Base-by-base conservation (phyloP, 2,888 invertebrate genomes). In the Acleris holmiana region DNA sequence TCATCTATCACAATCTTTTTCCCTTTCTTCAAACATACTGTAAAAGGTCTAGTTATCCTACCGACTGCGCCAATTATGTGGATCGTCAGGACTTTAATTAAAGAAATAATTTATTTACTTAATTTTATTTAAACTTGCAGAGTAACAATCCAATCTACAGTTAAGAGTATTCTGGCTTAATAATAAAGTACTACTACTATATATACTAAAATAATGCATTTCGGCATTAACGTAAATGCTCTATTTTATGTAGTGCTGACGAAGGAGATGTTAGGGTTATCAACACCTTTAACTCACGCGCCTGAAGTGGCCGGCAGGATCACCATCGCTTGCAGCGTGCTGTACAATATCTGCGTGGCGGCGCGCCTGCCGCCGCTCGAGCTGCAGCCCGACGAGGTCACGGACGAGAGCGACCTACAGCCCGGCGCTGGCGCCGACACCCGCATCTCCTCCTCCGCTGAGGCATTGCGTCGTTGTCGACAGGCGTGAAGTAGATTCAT, bases 11-110 rank as follows among this genome's bases (percentile, higher is more conserved):
- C 25, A 17, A 68, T 64, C 56, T 69, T 67, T 19, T 19, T 57
- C 17, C 47, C 47, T 53, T 73, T 74, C 23, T 71, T 69, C 8
- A 69, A 29, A 23, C 67, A 66, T 35, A 23, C 21, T 4, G 69
- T 70, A 35, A 35, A 35, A 35, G 29, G 29, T 35, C 29, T 35
- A 35, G 29, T 35, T 35, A 35, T 35, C 29, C 29, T 29, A 29
- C 8, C 29, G 29, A 8, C 29, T n/a, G 41, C 41, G n/a, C 15
- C 15, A 41, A 41, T 41, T 41, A 41, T 4, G 41, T 41, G 17
- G 17, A 1, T 17, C n/a, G 7, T 17, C n/a, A 44, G 44, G 44
- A 44, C 17, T 44, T 44, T 44, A 17, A 17, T 44, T 44, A 13
- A 44, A n/a, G 17, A 44, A 44, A 44, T 2, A 1, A 44, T n/a